phyloP scores from a whole-genome alignment of 2,797 vertebrate species.

The Myotis daubentonii region DNA sequence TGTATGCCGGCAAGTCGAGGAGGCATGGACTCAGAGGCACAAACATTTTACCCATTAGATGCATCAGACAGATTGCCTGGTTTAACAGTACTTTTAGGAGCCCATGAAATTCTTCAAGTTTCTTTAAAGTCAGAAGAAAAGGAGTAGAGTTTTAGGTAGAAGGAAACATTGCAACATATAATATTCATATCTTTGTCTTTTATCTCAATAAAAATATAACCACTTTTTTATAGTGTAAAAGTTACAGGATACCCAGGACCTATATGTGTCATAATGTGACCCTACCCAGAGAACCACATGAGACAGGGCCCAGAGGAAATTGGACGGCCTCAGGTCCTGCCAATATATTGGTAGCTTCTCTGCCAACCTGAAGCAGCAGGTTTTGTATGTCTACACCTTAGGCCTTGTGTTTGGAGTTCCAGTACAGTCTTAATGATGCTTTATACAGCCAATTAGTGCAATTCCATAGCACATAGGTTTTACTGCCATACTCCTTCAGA shows the following conservation, averaged over 20 bases:
- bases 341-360: background rate
- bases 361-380: background rate
- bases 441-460: background rate
- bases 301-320: background rate
- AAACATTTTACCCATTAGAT: no score
- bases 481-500: background rate
- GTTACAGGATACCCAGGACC: background rate
- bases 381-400: background rate
- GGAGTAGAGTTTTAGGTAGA: background rate
- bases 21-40: background rate
- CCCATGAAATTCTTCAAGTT: background rate
- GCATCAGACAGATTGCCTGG: background rate
- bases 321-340: background rate
- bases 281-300: background rate
- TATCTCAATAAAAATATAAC: background rate
- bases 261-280: background rate
- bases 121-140: background rate
- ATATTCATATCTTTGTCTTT: background rate
- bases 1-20: background rate
- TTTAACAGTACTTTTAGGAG: background rate
- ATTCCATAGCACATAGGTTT: background rate
- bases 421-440: background rate
- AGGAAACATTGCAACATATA: background rate
- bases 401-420: background rate
- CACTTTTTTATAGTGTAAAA: background rate